Evolutionary conservation across 2,888 invertebrate species (phyloP), one percentile per base, ranked within the genome.

Genomic region (Philonicus albiceps): DNA sequence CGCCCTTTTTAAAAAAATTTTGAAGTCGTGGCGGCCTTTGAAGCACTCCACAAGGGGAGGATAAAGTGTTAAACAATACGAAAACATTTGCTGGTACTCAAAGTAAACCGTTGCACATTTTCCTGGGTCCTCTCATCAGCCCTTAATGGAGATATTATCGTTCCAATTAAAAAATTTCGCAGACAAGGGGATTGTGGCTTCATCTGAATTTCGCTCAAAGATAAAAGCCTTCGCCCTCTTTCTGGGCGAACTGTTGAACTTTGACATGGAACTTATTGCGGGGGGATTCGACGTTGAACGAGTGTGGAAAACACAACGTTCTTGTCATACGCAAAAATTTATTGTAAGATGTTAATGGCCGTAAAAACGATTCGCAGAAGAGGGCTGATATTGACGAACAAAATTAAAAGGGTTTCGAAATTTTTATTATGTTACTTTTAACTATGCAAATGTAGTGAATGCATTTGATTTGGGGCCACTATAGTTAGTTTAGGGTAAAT

Each of bases 51-150:
- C 80, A 81, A 88, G 88, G 88, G 88, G 89, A 88, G 89, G 85
- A 87, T 89, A 88, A 89, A 89, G 89, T 89, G 89, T 89, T 89
- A 89, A 89, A 89, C 89, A 89, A 89, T 89, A 88, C 89, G 88
- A 89, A 89, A 89, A 89, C 89, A 89, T 89, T 89, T 89, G 89
- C 89, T 89, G 88, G 88, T 88, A 89, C 89, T 89, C 87, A 87
- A 86, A 87, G 84, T 89, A 88, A 88, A 89, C 88, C 89, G 88
- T 88, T 89, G 89, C 88, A 89, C 89, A 89, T 88, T 89, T 89
- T 86, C 88, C 88, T 87, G 87, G 87, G 87, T 88, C 88, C 88
- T 88, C 89, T 88, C 89, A 89, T 87, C 86, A 88, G 87, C 86
- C 87, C 87, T 87, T 88, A 89, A 89, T 89, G 89, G 87, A 88